These are phyloP conservation scores for Drosophila orena DNA, from an alignment of 1,140 invertebrate genomes.

Conservation along the genomic window DNA sequence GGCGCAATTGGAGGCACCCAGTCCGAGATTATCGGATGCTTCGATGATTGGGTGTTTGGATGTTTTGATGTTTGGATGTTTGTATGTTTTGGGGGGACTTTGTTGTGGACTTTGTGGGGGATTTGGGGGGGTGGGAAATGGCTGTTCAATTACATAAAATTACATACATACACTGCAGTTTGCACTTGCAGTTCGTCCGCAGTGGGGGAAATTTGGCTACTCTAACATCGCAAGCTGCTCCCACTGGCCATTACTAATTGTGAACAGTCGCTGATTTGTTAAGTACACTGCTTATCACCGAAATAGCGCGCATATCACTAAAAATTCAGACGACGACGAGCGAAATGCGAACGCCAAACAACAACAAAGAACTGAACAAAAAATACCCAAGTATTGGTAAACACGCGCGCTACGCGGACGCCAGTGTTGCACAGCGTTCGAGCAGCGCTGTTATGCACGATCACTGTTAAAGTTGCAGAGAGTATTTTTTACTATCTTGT, in stretches of 20 bases:
- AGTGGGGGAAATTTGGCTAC: background rate
- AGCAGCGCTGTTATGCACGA: background rate
- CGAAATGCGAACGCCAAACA: conserved; percentile 37
- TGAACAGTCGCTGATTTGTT: conserved; percentile 65
- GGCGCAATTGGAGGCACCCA: conserved; percentile 59
- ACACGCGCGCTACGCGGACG: background rate
- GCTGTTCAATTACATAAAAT: conserved; percentile 80
- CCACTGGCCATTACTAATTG: conserved; percentile 50
- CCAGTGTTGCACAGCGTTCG: background rate
- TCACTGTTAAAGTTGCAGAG: background rate
- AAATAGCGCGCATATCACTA: conserved; percentile 56
- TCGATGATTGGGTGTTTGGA: background rate
- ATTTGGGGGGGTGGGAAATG: conserved; percentile 26
- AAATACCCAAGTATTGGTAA: conserved; percentile 15
- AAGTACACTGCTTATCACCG: conserved; percentile 79
- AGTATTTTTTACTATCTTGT: background rate
- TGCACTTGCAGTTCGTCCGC: conserved; percentile 34
- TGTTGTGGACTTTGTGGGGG: background rate
- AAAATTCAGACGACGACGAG: conserved; percentile 23
- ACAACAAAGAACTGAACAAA: conserved; percentile 34
- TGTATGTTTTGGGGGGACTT: background rate
- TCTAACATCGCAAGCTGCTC: conserved; percentile 37
- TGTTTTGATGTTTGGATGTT: background rate
- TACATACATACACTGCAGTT: conserved; percentile 52
- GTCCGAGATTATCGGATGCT: conserved; percentile 58